Conservation (phyloP, 1,140 invertebrate genomes). For the Patella vulgata region DNA sequence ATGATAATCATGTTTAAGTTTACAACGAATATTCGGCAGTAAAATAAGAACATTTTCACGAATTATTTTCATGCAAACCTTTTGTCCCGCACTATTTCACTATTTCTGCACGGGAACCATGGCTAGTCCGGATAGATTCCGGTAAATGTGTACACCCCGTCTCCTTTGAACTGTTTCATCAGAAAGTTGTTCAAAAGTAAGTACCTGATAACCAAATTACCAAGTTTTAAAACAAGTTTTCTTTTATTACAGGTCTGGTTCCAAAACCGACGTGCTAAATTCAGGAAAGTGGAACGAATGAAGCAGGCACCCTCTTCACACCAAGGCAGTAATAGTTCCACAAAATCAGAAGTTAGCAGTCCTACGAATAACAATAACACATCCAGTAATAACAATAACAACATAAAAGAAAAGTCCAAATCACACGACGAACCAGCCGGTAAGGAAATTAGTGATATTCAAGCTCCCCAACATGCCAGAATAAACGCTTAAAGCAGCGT, state of each 20-base stretch:
- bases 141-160: too few relatives aligned
- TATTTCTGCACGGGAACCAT: too few relatives aligned
- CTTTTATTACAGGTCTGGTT: slow-evolving; percentile 93
- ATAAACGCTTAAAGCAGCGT: not conserved
- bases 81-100: too few relatives aligned
- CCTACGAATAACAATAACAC: slow-evolving; percentile 18
- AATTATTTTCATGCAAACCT: too few relatives aligned
- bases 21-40: too few relatives aligned
- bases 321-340: slow-evolving; percentile 13
- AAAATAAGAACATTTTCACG: too few relatives aligned
- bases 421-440: slow-evolving; percentile 22
- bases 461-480: not conserved
- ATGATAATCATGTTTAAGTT: too few relatives aligned
- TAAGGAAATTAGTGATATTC: slow-evolving; percentile 5
- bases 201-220: too few relatives aligned
- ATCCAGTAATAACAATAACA: slow-evolving; percentile 27
- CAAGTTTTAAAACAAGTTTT: too few relatives aligned
- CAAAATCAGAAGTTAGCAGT: slow-evolving; percentile 24
- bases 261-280: slow-evolving; percentile 94
- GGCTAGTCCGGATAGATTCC: too few relatives aligned
- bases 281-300: slow-evolving; percentile 67
- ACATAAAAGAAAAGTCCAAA: slow-evolving; percentile 34
- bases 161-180: too few relatives aligned
- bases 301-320: slow-evolving; percentile 41
- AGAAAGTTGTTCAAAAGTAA: too few relatives aligned